These are phyloP conservation scores for Cheirogaleus major DNA, from an alignment of 2,797 vertebrate species.

Conservation along the genomic window DNA sequence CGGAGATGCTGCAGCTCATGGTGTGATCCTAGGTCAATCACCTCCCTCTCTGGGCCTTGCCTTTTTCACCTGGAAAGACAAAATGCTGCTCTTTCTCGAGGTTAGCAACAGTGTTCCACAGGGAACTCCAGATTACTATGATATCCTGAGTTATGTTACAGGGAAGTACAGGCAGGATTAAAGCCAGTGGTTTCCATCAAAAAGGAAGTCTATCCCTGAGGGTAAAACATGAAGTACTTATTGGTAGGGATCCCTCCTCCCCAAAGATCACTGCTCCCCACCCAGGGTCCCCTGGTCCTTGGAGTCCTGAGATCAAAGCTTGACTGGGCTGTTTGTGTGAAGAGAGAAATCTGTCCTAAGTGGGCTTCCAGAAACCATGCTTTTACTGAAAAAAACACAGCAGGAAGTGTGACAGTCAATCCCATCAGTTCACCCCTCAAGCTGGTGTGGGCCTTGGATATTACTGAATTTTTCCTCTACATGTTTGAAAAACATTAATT, in stretches of 20 bases:
- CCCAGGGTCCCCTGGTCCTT: not conserved
- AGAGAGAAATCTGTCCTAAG: constrained; percentile 49
- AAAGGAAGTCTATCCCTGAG: not conserved
- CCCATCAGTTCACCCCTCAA: not conserved
- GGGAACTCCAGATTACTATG: not conserved
- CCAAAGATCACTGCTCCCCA: constrained; percentile 36
- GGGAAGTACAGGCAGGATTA: not conserved
- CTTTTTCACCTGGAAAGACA: not conserved
- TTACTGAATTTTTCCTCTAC: not conserved
- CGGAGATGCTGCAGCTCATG: not conserved
- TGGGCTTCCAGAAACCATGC: not conserved
- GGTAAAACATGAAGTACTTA: not conserved
- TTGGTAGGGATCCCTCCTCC: not conserved
- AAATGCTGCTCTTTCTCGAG: not conserved
- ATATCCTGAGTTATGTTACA: not conserved
- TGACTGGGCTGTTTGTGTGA: not conserved
- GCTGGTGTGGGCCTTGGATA: not conserved
- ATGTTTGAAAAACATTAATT: not conserved
- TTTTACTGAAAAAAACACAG: not conserved
- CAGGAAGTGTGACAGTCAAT: not conserved
- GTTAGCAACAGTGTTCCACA: not conserved
- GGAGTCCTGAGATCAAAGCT: constrained; percentile 56
- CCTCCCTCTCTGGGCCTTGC: not conserved
- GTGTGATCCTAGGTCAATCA: not conserved
- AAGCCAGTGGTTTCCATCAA: not conserved